Conservation (phyloP, 1,140 invertebrate genomes). For the Cydia splendana region DNA sequence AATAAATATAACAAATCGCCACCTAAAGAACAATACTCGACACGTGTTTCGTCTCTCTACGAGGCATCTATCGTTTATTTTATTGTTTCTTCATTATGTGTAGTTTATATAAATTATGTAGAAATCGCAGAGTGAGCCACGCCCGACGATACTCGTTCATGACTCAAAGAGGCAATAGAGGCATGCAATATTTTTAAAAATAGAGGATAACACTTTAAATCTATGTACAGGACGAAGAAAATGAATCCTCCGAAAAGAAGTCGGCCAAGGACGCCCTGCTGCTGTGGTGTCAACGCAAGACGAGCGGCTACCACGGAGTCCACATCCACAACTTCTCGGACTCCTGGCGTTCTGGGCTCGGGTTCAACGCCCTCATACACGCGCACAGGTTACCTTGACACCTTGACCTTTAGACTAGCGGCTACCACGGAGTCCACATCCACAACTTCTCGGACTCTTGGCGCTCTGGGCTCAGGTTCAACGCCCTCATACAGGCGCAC, state of each 20-base stretch:
- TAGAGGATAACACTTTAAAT: no score
- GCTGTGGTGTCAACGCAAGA: slow-evolving; percentile 99
- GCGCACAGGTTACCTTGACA: slow-evolving; percentile 85
- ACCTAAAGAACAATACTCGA: no score
- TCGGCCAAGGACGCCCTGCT: slow-evolving; percentile 99
- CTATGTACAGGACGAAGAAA: slow-evolving; percentile 92
- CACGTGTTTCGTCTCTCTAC: no score
- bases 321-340: slow-evolving; percentile 91
- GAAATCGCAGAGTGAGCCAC: no score
- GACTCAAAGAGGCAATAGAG: no score
- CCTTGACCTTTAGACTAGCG: slow-evolving; percentile 86
- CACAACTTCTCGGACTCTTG: slow-evolving; percentile 62
- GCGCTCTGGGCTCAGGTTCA: not conserved
- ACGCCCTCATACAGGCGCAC: not conserved
- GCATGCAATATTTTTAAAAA: no score
- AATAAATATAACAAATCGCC: no score
- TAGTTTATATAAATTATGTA: no score
- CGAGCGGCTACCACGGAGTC: slow-evolving; percentile 94
- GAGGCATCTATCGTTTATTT: no score
- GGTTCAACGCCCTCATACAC: slow-evolving; percentile 98
- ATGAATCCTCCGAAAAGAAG: slow-evolving; percentile 98
- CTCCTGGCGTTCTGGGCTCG: slow-evolving; percentile 97
- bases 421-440: slow-evolving; percentile 94
- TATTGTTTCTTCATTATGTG: no score
- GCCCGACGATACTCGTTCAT: no score